A percentile compares a stretch with the other conserved stretches of the same genome.
Conservation (phyloP, 37 sponge, comb jelly and placozoan species). For the Corticium candelabrum region DNA sequence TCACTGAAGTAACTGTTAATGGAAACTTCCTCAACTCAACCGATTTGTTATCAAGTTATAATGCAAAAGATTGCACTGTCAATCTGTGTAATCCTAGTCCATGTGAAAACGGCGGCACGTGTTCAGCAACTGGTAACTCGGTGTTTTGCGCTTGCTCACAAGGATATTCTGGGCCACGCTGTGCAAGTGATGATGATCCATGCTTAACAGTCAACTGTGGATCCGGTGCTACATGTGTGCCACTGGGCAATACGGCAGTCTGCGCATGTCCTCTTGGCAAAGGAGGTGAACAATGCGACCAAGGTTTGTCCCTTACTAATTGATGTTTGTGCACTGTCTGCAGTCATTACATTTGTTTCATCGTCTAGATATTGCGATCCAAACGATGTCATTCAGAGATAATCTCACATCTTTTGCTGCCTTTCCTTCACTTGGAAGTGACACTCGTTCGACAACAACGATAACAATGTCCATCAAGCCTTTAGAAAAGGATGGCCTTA, state of each 20-base stretch:
- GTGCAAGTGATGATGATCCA: not conserved
- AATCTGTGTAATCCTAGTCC: not conserved
- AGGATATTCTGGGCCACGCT: not conserved
- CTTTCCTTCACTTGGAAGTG: not conserved
- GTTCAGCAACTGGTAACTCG: not conserved
- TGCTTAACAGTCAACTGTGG: not conserved
- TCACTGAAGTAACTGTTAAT: not conserved
- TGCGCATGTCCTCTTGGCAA: slow-evolving; percentile 1
- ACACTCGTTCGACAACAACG: not conserved
- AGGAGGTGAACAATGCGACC: not conserved
- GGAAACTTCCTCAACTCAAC: not conserved
- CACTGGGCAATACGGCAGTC: not conserved
- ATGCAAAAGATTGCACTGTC: not conserved
- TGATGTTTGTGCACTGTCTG: no score
- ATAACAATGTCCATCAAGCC: not conserved
- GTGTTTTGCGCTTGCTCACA: not conserved
- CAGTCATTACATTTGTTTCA: no score
- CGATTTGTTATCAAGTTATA: not conserved
- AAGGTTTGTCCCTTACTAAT: no score
- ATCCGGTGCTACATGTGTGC: not conserved
- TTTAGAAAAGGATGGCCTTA: not conserved
- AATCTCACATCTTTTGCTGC: not conserved
- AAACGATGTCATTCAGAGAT: not conserved
- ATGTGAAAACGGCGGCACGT: not conserved
- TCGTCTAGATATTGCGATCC: not conserved